Percentiles rank a stretch among this genome's conserved stretches.
These are phyloP conservation scores for Anastrepha ludens DNA, from an alignment of 1,140 invertebrate genomes.

Conservation along the genomic window DNA sequence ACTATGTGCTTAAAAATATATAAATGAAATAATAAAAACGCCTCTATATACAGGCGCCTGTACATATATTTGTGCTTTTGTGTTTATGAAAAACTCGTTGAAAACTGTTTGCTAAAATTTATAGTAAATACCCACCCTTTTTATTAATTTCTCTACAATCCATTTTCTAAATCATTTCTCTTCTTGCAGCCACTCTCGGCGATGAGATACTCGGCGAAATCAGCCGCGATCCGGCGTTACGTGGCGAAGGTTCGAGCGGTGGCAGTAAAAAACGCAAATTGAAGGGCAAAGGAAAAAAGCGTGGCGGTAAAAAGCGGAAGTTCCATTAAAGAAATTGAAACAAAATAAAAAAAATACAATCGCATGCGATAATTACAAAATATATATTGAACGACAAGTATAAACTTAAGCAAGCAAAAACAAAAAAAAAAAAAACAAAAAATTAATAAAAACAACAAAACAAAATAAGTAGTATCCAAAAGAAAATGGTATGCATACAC, in stretches of 20 bases:
- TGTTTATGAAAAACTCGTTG: no score
- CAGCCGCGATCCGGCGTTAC: slow-evolving; percentile 69
- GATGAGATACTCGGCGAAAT: slow-evolving; percentile 85
- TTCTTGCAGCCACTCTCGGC: slow-evolving; percentile 78
- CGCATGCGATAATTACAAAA: not conserved
- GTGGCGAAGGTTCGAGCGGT: slow-evolving; percentile 72
- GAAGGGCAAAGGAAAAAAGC: slow-evolving; percentile 74
- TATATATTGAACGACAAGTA: slow-evolving; percentile 38
- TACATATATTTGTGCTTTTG: no score
- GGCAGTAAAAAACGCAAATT: slow-evolving; percentile 75
- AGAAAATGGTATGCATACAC: slow-evolving; percentile 42
- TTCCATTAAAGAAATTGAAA: slow-evolving; percentile 67
- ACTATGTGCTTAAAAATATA: no score
- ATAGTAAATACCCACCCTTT: no score
- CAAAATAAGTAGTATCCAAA: slow-evolving; percentile 9
- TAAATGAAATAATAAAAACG: no score
- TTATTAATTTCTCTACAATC: not conserved
- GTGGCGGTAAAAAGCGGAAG: slow-evolving; percentile 76
- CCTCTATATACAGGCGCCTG: no score
- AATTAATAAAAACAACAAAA: slow-evolving; percentile 10
- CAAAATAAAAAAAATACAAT: not conserved
- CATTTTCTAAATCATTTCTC: not conserved
- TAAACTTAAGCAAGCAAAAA: slow-evolving; percentile 44
- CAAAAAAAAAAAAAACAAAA: slow-evolving; percentile 18
- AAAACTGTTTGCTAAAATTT: not conserved